Base-by-base conservation (phyloP, 2,888 invertebrate genomes). In the Drosophila falleni region DNA sequence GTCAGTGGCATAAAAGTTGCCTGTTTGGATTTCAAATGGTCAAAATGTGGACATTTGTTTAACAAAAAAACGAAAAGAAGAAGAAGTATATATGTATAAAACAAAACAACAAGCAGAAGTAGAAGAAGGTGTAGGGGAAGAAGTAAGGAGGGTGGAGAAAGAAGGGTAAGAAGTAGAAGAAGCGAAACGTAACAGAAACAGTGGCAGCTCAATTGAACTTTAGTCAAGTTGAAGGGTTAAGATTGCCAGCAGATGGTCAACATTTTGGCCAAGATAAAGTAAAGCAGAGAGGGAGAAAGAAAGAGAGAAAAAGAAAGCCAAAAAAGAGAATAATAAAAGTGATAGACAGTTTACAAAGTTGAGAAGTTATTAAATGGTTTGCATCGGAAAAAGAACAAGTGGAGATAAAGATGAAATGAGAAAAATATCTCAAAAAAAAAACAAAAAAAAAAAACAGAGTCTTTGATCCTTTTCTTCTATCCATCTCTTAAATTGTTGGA, bases 41-140 rank as follows among this genome's bases (percentile, higher is more conserved):
- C 89, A 79, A 89, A 85, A 81, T 87, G 87, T 87, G 79, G 81
- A 79, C 85, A 89, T 85, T 89, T 87, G 89, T 74, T 85, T 89
- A 79, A 70, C 69, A 70, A 35, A n/a, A 41, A 26, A 53, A 26
- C 4, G 47, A 41, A 54, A 60, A 42, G 39, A 56, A 59, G 51
- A 44, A 8, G n/a, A 26, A 62, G 47, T 60, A 51, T 23, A 23
- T 23, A 23, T 46, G 47, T 23, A 42, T 51, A 51, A 67, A 63
- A 65, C 47, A 55, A 67, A 50, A 39, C 29, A 56, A 49, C 37
- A 46, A 31, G 37, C 3, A 8, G 3, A n/a, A 31, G 13, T 1
- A 31, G 31, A 31, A 31, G 9, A 31, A 31, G 4, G 3, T 4
- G 23, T 23, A 23, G 31, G 31, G 8, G 31, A 50, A 33, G 26